Evolutionary conservation across 2,888 invertebrate species (phyloP), one percentile per base, ranked within the genome.

Genomic region (Drosophila quinaria): DNA sequence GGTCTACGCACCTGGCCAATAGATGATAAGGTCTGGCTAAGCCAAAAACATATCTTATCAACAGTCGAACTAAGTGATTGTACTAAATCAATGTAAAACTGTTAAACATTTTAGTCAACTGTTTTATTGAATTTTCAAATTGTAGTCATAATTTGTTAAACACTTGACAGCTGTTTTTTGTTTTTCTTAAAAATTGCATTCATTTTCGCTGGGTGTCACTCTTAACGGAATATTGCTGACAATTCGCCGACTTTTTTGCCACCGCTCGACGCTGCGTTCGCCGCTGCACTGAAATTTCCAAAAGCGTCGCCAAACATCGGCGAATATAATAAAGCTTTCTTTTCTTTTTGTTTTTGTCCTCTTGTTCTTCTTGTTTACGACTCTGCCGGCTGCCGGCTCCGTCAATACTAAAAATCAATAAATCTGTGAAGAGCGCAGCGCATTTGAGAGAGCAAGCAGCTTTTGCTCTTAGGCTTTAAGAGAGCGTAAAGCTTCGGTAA

Each of bases 361-460:
- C 54, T 64, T 49, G 17, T 29, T 52, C 25, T 68, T 54, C 22
- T 39, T 41, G 35, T 33, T 35, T 22, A 29, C 39, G 46, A 60
- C 52, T 64, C 51, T 41, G 59, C 55, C 51, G 22, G 56, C 29
- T 54, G 54, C 33, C 61, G 54, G 62, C 33, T 11, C 51, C 13
- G 44, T 54, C 56, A 66, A 75, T 66, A 47, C 59, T 58, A 39
- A 83, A 89, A 83, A 83, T 83, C 89, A 74, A 89, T 83, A 77
- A 60, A 46, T 13, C 22, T 15, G 9, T 9, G 37, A 60, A 75
- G 66, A 74, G 63, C 29, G 51, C 29, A 33, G 51, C 29, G n/a
- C 17, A 13, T 31, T 8, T 25, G 15, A 71, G 46, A 4, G 60
- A 4, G 51, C 4, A 17, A 4, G 51, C 4, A 17, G 22, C 22